phyloP scores from a whole-genome alignment of 2,797 vertebrate species.

The Enteromius fasciolatus region DNA sequence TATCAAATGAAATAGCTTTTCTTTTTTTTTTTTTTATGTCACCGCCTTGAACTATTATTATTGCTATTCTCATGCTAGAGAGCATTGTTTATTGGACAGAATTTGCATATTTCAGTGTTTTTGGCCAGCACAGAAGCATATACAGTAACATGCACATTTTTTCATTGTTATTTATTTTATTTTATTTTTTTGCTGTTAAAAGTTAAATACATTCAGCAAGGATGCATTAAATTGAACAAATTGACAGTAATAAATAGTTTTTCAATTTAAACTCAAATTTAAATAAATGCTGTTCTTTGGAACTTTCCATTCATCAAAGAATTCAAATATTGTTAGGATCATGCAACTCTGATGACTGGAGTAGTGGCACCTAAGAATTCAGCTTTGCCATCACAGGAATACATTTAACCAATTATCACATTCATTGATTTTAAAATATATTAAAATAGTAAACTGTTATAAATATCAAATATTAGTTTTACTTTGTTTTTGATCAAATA shows the following conservation, averaged over 20 bases:
- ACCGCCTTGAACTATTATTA: neutral
- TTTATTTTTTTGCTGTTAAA: neutral
- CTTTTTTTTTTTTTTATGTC: neutral
- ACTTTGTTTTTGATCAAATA: neutral
- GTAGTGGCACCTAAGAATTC: neutral
- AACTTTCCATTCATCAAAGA: neutral
- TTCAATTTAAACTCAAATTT: neutral
- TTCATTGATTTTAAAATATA: neutral
- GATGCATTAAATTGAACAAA: neutral
- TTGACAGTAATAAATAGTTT: neutral
- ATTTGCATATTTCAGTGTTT: neutral
- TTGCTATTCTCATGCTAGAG: neutral
- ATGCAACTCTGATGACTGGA: neutral
- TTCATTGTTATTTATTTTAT: neutral
- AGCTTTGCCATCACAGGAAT: neutral
- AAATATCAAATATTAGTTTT: neutral
- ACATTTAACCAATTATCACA: neutral
- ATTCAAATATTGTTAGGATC: neutral
- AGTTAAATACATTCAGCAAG: neutral
- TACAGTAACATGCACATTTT: neutral
- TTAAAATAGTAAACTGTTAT: neutral
- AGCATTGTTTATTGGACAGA: neutral
- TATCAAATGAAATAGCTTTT: neutral
- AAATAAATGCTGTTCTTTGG: neutral
- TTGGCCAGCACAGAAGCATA: neutral